Conservation (phyloP, 2,113 vertebrate genomes). For the Rhinoderma darwinii region DNA sequence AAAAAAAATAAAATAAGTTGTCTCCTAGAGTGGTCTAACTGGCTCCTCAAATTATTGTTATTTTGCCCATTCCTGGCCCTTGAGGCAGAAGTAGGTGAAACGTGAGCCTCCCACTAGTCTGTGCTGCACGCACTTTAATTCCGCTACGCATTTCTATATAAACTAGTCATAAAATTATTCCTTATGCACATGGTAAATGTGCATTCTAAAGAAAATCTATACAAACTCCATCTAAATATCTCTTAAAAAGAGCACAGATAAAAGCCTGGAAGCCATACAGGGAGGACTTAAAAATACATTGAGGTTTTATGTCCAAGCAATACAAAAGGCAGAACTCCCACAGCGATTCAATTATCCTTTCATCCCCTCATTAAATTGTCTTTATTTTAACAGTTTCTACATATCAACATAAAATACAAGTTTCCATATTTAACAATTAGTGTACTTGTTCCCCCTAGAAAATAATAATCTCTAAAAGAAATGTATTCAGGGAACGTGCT, state of each 20-base stretch:
- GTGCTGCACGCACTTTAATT: neutral
- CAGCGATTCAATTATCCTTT: conserved; percentile 22
- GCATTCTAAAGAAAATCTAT: neutral
- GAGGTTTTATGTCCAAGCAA: neutral
- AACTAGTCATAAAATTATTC: neutral
- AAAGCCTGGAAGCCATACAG: neutral
- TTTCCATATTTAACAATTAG: conserved; percentile 30
- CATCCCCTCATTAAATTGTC: neutral
- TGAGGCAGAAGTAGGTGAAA: neutral
- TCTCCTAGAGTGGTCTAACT: neutral
- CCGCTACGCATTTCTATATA: neutral
- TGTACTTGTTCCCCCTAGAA: neutral
- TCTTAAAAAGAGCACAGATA: neutral
- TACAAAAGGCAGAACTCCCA: neutral
- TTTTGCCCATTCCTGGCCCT: neutral
- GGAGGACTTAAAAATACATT: neutral
- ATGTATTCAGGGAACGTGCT: neutral
- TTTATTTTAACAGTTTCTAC: conserved; percentile 34
- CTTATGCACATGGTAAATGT: neutral
- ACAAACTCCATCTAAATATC: neutral
- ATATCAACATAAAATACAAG: conserved; percentile 25
- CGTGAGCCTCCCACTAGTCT: neutral
- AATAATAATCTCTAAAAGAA: neutral
- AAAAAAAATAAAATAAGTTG: too few relatives aligned
- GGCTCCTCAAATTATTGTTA: neutral